Percentiles rank a stretch among this genome's conserved stretches.
phyloP scores from a whole-genome alignment of 2,797 vertebrate genomes.

The Morus bassanus region DNA sequence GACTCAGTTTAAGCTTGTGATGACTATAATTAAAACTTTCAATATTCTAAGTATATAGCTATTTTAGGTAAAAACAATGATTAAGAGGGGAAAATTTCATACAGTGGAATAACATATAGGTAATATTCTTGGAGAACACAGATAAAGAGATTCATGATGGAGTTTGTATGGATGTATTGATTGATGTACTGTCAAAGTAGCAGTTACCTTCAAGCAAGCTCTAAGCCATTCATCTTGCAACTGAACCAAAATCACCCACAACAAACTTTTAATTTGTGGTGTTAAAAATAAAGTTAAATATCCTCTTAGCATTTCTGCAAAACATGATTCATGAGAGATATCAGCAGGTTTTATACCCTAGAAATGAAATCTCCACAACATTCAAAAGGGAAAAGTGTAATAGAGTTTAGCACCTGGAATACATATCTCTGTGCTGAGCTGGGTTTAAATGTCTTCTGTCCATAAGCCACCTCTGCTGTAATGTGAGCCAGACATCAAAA shows the following conservation, averaged over 20 bases:
- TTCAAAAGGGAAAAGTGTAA: background rate
- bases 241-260: background rate
- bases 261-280: background rate
- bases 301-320: background rate
- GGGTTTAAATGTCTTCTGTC: background rate
- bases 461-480: background rate
- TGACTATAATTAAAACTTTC: background rate
- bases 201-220: background rate
- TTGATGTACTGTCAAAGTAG: background rate
- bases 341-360: background rate
- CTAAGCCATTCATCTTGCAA: background rate
- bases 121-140: background rate
- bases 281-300: background rate
- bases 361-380: background rate
- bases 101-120: background rate
- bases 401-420: background rate
- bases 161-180: background rate
- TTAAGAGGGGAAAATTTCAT: background rate
- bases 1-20: background rate
- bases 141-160: background rate
- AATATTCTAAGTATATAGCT: background rate
- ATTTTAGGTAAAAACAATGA: background rate
- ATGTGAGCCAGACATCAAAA: accelerated
- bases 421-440: background rate
- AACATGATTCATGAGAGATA: background rate